Percentiles rank a stretch among this genome's conserved stretches.
Conservation (phyloP, 2,797 vertebrate species). For the Poecilia gillii region DNA sequence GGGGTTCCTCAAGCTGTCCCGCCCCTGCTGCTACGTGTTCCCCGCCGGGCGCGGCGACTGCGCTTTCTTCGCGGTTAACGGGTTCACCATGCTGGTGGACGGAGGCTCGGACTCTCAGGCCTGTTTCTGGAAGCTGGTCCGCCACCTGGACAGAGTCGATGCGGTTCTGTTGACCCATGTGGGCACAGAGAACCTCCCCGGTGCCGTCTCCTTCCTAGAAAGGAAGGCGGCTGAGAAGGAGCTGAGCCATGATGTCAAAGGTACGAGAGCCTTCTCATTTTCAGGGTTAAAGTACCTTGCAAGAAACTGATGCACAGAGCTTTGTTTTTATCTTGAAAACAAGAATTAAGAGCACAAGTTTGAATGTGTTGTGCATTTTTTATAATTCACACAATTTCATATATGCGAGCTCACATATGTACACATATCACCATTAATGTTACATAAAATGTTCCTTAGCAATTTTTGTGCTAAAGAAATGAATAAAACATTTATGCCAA, state of each 20-base stretch:
- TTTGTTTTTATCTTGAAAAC: not conserved
- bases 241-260: constrained; percentile 85
- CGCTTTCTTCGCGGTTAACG: constrained; percentile 93
- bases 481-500: not conserved
- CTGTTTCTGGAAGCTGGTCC: constrained; percentile 95
- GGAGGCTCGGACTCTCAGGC: constrained; percentile 93
- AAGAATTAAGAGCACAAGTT: not conserved
- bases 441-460: not conserved
- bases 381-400: not conserved
- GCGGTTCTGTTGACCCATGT: constrained; percentile 90
- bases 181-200: constrained; percentile 77
- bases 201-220: constrained; percentile 90
- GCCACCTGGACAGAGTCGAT: constrained; percentile 94
- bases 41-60: constrained; percentile 92
- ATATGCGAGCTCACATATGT: not conserved
- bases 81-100: constrained; percentile 92
- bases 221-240: constrained; percentile 90
- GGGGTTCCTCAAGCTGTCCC: constrained; percentile 94
- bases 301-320: no score
- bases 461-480: not conserved
- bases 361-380: not conserved
- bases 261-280: constrained; percentile 63
- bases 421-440: not conserved
- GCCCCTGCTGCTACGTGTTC: constrained; percentile 96
- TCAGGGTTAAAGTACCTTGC: not conserved